A percentile compares a stretch with the other conserved stretches of the same genome.
These are phyloP conservation scores for Plecturocebus donacophilus DNA, from an alignment of 2,113 vertebrate genomes.

Conservation along the genomic window DNA sequence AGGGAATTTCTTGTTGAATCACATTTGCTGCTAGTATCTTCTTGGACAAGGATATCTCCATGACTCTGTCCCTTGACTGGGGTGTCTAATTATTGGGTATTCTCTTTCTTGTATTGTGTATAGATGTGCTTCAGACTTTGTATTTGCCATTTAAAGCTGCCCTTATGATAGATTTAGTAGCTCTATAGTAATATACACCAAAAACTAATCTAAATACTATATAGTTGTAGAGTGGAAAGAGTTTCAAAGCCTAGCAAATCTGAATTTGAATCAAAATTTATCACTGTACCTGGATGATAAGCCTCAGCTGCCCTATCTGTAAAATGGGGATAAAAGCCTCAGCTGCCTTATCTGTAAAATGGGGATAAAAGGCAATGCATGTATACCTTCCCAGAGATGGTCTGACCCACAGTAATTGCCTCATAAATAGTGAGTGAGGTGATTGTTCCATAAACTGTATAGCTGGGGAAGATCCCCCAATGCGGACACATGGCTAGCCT, in stretches of 20 bases:
- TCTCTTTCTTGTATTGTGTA: neutral
- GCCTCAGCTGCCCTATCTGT: neutral
- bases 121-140: neutral
- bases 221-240: neutral
- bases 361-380: neutral
- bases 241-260: constrained; percentile 26
- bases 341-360: neutral
- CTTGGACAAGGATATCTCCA: neutral
- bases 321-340: neutral
- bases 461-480: neutral
- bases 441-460: neutral
- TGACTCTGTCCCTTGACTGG: constrained; percentile 7
- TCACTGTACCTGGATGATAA: neutral
- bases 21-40: constrained; percentile 32
- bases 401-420: neutral
- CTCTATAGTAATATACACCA: neutral
- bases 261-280: neutral
- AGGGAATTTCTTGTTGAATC: constrained; percentile 61
- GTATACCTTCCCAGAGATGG: neutral
- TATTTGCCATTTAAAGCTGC: neutral
- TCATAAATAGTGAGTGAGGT: neutral
- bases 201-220: neutral
- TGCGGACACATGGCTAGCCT: neutral
- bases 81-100: neutral
- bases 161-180: neutral